Conservation (phyloP, 2,113 vertebrate species). For the Elanus axillaris region DNA sequence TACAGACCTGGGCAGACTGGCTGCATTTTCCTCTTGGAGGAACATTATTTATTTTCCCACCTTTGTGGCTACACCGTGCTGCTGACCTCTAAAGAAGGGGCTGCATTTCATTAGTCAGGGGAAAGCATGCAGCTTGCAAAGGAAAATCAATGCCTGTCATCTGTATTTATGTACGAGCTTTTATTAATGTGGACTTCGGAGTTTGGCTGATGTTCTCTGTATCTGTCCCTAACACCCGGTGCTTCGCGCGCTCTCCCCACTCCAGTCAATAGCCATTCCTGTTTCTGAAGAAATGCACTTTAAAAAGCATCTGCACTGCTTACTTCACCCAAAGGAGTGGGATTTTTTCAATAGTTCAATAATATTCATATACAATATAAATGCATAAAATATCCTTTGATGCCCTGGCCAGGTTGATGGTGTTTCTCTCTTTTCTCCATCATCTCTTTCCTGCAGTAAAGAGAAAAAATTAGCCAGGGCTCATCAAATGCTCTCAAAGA, state of each 20-base stretch:
- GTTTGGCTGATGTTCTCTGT: neutral
- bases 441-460: neutral
- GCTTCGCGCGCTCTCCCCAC: rapidly evolving
- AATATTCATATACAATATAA: neutral
- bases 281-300: neutral
- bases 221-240: neutral
- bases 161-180: neutral
- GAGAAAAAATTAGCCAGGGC: neutral
- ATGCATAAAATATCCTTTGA: neutral
- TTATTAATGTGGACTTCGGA: neutral
- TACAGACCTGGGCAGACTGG: neutral
- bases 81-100: neutral
- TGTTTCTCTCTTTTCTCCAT: neutral
- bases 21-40: neutral
- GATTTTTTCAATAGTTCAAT: neutral
- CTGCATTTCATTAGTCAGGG: neutral
- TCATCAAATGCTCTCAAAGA: neutral
- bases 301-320: neutral
- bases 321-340: neutral
- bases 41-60: neutral
- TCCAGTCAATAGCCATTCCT: neutral
- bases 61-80: rapidly evolving
- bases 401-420: neutral
- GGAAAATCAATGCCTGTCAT: slow-evolving; percentile 22
- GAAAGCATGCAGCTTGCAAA: neutral